Percentiles rank a stretch among this genome's conserved stretches.
Evolutionary conservation across 2,888 invertebrate species (phyloP).

Genomic region (Leptogaster cylindrica): DNA sequence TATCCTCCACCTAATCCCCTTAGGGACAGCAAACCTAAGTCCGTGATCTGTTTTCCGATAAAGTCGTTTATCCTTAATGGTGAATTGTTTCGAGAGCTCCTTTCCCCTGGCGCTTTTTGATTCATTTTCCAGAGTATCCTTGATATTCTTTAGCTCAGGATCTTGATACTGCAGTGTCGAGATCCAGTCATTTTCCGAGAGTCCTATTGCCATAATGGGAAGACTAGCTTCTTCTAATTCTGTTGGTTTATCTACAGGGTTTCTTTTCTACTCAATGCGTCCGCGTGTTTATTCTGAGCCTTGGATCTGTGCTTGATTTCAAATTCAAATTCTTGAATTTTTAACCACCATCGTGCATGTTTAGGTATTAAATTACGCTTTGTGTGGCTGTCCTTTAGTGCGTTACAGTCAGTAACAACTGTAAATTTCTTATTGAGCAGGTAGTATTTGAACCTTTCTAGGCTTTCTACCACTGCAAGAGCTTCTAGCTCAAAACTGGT

Average conservation of each 20-base stretch:
- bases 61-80: not conserved
- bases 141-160: not conserved
- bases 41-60: not conserved
- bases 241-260: not conserved
- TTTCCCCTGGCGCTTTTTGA: not conserved
- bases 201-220: not conserved
- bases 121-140: not conserved
- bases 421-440: conserved; percentile 5
- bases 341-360: too few species aligned
- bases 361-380: too few species aligned
- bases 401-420: conserved; percentile 12
- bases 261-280: not conserved
- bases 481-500: conserved; percentile 19
- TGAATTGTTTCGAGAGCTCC: not conserved
- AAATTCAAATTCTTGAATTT: not conserved
- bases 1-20: not conserved
- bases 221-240: not conserved
- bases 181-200: not conserved
- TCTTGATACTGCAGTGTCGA: not conserved
- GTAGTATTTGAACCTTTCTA: conserved; percentile 19
- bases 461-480: conserved; percentile 9
- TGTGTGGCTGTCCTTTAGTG: not conserved
- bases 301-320: not conserved
- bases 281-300: conserved; percentile 4
- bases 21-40: too few species aligned